Conservation (phyloP, 2,888 invertebrate species). For the Drosophila lutescens region DNA sequence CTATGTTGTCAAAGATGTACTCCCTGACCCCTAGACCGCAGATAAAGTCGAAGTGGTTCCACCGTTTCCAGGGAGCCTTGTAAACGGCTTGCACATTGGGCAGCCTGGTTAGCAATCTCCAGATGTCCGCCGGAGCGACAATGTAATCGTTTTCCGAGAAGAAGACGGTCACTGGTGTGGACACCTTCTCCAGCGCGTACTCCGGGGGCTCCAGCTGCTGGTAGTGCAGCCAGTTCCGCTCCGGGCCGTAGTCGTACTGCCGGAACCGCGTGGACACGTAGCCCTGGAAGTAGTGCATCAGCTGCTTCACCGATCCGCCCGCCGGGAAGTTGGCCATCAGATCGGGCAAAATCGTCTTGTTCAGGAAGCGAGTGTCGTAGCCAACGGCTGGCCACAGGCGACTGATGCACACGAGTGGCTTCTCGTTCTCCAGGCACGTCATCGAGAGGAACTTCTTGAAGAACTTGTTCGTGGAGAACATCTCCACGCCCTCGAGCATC, state of each 20-base stretch:
- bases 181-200: constrained; percentile 77
- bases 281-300: constrained; percentile 83
- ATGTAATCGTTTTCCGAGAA: constrained; percentile 83
- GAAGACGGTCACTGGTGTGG: constrained; percentile 80
- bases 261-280: constrained; percentile 83
- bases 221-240: constrained; percentile 78
- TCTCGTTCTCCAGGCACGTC: constrained; percentile 81
- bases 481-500: constrained; percentile 81
- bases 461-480: constrained; percentile 83
- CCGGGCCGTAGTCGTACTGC: constrained; percentile 82
- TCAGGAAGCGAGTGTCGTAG: constrained; percentile 80
- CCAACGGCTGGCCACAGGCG: constrained; percentile 83
- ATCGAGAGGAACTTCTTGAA: constrained; percentile 82
- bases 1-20: constrained; percentile 82
- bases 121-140: constrained; percentile 82
- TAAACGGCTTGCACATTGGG: constrained; percentile 77
- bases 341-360: constrained; percentile 82
- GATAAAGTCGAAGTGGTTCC: constrained; percentile 83
- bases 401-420: constrained; percentile 79
- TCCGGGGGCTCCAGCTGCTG: constrained; percentile 81
- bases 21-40: constrained; percentile 82
- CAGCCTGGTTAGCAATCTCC: constrained; percentile 75
- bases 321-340: constrained; percentile 82
- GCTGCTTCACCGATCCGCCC: constrained; percentile 83
- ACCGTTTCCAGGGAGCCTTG: constrained; percentile 82